A percentile compares a stretch with the other conserved stretches of the same genome.
phyloP scores from a whole-genome alignment of 92 coral and sea anemone genomes.

The Zoanthus gigantus region DNA sequence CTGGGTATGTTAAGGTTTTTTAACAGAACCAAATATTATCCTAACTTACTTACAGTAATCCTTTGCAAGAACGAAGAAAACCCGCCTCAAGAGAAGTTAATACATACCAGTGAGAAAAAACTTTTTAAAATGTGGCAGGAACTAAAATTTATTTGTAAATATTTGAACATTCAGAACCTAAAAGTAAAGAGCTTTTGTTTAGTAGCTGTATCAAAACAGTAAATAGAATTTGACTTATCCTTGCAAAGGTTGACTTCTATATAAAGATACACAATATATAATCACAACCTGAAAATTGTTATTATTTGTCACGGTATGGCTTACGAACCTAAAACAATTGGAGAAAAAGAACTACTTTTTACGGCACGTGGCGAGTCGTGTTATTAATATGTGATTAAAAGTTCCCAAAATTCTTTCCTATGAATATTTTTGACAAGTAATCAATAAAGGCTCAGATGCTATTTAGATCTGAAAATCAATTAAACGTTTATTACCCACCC shows the following conservation, averaged over 20 bases:
- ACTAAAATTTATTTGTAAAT: neutral
- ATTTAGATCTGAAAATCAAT: neutral
- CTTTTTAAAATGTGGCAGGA: neutral
- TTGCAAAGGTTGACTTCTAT: slow-evolving; percentile 15
- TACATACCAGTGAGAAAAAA: neutral
- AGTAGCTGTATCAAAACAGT: neutral
- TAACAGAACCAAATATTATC: neutral
- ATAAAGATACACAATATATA: neutral
- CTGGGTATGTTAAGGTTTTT: neutral
- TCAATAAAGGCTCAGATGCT: neutral
- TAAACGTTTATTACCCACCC: neutral
- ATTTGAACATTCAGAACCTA: no score
- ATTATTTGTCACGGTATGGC: slow-evolving; percentile 36
- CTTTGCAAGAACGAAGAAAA: no score
- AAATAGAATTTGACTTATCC: neutral
- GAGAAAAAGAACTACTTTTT: slow-evolving; percentile 7
- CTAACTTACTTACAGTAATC: neutral
- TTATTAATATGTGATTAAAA: slow-evolving; percentile 39
- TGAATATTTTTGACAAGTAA: neutral
- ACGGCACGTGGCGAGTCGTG: slow-evolving; percentile 50
- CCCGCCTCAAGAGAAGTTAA: neutral
- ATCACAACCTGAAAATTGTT: slow-evolving; percentile 9
- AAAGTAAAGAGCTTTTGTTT: neutral
- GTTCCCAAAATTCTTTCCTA: slow-evolving; percentile 3
- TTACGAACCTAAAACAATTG: slow-evolving; percentile 19